phyloP scores from a whole-genome alignment of 2,113 vertebrate genomes.

The Phaethon lepturus region DNA sequence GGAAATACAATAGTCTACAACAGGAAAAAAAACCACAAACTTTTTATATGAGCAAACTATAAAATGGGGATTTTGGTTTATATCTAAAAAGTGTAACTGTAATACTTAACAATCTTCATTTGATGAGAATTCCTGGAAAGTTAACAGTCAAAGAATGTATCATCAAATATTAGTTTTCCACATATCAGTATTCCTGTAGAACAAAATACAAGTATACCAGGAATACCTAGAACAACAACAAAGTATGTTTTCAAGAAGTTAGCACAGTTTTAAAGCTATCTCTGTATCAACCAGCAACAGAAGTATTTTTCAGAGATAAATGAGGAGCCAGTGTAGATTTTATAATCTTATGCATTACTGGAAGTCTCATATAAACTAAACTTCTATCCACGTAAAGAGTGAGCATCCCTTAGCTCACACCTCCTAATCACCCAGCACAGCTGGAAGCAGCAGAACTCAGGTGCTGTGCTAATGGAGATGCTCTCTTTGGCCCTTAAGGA shows the following conservation, averaged over 20 bases:
- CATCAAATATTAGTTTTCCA: not conserved
- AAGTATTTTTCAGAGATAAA: not conserved
- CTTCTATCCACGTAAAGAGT: not conserved
- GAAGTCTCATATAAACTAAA: not conserved
- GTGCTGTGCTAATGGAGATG: accelerated
- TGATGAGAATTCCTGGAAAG: not conserved
- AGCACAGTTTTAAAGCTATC: not conserved
- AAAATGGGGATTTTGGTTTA: not conserved
- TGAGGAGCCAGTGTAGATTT: not conserved
- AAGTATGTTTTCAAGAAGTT: not conserved
- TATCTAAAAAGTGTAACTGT: not conserved
- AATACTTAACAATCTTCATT: not conserved
- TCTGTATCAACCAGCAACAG: not conserved
- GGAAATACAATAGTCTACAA: not conserved
- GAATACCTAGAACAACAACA: not conserved
- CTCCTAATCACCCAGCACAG: not conserved
- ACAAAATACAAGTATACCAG: not conserved
- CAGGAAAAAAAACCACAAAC: not conserved
- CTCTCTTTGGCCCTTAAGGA: not conserved
- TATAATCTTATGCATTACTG: not conserved
- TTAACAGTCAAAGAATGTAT: not conserved
- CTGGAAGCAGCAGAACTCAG: not conserved
- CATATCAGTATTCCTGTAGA: not conserved
- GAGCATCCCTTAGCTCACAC: not conserved
- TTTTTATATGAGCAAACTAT: not conserved